Base-by-base conservation (phyloP, 2,113 vertebrate genomes). In the Oostethus manadensis region DNA sequence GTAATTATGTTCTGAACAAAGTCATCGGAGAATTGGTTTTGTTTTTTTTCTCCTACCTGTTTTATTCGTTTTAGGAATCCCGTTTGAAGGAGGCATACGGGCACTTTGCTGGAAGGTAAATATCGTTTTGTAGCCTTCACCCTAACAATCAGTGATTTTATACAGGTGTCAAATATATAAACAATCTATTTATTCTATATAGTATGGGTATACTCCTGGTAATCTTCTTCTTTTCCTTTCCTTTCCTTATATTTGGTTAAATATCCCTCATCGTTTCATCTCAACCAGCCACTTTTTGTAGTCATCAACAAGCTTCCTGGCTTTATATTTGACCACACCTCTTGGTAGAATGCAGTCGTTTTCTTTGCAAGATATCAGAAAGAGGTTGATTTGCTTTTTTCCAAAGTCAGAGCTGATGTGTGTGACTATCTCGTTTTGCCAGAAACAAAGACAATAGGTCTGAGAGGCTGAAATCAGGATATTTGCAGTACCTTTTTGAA, bases 101-200 rank as follows among this genome's bases (percentile, higher is more conserved):
- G 92, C 96, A 15, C 91, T 96, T 47, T 98, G 95, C 81, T 99
- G 97, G 97, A 99, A 99, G 90, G 97, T 98, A 81, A 80, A 92
- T 89, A 21, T 40, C 0, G 29, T 35, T 21, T 4, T 53, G 44
- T 55, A 4, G 10, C 33, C 0, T 44, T 70, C 40, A 54, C 21
- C 43, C 0, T 11, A 38, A 26, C 23, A 26, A 26, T n/a, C n/a
- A n/a, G n/a, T n/a, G n/a, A n/a, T n/a, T n/a, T n/a, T n/a, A n/a
- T n/a, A n/a, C n/a, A n/a, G n/a, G n/a, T n/a, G n/a, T n/a, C n/a
- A n/a, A n/a, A n/a, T n/a, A n/a, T n/a, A n/a, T n/a, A n/a, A n/a
- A n/a, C n/a, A n/a, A n/a, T n/a, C n/a, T n/a, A n/a, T n/a, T n/a
- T n/a, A n/a, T n/a, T n/a, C n/a, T n/a, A n/a, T n/a, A n/a, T n/a